Conservation (phyloP, 2,797 vertebrate species). For the Pangasius krempfi region DNA sequence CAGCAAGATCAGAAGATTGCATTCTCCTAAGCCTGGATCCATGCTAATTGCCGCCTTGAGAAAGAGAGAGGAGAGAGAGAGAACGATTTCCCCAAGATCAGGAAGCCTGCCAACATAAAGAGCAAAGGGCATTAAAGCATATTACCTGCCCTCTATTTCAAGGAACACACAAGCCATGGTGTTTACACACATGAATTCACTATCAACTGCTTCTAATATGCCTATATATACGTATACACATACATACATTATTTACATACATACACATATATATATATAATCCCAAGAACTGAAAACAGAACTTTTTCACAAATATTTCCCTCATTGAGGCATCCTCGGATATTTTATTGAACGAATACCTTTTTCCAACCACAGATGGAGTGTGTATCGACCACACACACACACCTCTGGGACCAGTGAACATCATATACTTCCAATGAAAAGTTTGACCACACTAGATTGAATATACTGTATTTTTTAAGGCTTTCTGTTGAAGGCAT, state of each 20-base stretch:
- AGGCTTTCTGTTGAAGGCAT: not conserved
- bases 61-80: constrained; percentile 55
- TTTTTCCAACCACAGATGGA: constrained; percentile 22
- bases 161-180: not conserved
- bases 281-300: not conserved
- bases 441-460: not conserved
- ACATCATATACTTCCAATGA: not conserved
- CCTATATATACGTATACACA: no score
- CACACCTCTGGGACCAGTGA: not conserved
- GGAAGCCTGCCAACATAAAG: constrained; percentile 38
- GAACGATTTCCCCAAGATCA: constrained; percentile 56
- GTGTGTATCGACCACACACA: constrained; percentile 3
- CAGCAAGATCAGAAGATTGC: constrained; percentile 65
- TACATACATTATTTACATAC: no score
- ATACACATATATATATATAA: no score
- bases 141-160: constrained; percentile 39
- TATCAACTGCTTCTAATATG: constrained; percentile 11
- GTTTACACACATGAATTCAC: not conserved
- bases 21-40: constrained; percentile 62
- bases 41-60: constrained; percentile 72
- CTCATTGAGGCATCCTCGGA: not conserved
- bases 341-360: not conserved
- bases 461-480: not conserved
- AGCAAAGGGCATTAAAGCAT: constrained; percentile 42
- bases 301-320: not conserved